Evolutionary conservation across 2,888 invertebrate genomes (phyloP), one percentile per base, ranked within the genome.

Genomic region (Diarsia brunnea): DNA sequence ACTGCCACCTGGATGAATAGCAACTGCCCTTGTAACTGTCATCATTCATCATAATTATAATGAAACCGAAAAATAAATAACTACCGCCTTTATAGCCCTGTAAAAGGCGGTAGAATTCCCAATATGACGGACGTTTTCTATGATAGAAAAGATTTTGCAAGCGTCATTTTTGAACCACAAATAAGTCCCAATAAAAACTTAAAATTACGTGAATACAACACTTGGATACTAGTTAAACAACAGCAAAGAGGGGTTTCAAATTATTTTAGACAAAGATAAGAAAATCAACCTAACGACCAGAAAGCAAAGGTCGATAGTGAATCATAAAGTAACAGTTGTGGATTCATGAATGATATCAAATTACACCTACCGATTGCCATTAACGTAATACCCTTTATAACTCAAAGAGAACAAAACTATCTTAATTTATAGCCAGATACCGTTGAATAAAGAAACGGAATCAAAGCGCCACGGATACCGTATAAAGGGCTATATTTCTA

Each of bases 301-400:
- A 91, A 91, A 90, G 84, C 80, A 87, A 90, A 91, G 82, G 89
- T 89, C 83, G 84, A 89, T 85, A 90, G 88, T 92, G 89, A 91
- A 93, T 93, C 92, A 94, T 90, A 93, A 93, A 92, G 91, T 91
- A 93, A 94, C 92, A 93, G 91, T 93, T 92, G 92, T 90, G 90
- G 89, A 87, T 89, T 88, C 88, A 89, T 88, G 91, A 92, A 91
- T 90, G 89, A 91, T 95, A 96, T 96, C 96, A 95, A 94, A 95
- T 96, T 95, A 95, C 96, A 93, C 94, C 94, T 95, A 95, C 95
- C 95, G 93, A 95, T 95, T 95, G 95, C 95, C 95, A 96, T 96
- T 96, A 95, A 94, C 92, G 94, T 95, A 95, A 95, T 95, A 95
- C 92, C 95, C 94, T 94, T 93, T 94, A 95, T 95, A 95, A 95